Evolutionary conservation across 2,113 vertebrate genomes (phyloP).

Genomic region (Megaceryle maxima): DNA sequence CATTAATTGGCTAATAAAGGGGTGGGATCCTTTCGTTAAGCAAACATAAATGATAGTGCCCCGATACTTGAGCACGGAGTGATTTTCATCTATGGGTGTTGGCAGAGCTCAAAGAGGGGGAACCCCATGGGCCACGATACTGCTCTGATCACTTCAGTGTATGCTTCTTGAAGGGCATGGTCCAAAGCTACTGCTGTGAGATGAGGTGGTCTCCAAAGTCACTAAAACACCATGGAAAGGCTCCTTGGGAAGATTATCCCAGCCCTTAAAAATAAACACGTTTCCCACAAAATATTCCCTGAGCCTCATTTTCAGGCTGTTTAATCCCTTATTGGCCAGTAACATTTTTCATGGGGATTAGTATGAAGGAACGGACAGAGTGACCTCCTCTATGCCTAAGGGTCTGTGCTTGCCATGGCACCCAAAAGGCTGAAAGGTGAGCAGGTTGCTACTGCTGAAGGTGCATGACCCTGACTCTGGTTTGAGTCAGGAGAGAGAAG

Average conservation of each 20-base stretch:
- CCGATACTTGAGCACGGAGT: neutral
- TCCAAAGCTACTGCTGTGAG: neutral
- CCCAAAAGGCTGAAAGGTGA: neutral
- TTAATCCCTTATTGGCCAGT: neutral
- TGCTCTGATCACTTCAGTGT: neutral
- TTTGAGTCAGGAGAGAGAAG: neutral
- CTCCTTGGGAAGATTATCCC: neutral
- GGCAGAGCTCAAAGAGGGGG: neutral
- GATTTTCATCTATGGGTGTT: neutral
- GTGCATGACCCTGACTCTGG: neutral
- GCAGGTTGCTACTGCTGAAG: neutral
- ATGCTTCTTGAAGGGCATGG: neutral
- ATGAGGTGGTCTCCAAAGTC: neutral
- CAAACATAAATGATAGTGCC: neutral
- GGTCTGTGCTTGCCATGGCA: neutral
- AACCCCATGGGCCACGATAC: neutral
- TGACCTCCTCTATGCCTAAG: neutral
- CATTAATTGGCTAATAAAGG: neutral
- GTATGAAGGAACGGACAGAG: neutral
- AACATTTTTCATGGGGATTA: neutral
- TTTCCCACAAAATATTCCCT: neutral
- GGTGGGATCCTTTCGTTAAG: neutral
- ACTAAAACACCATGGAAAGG: neutral
- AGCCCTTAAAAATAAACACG: neutral
- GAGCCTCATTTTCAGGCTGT: neutral